A percentile compares a stretch with the other conserved stretches of the same genome.
These are phyloP conservation scores for Myiotriccus ornatus DNA, from an alignment of 2,797 vertebrate genomes.

Conservation along the genomic window DNA sequence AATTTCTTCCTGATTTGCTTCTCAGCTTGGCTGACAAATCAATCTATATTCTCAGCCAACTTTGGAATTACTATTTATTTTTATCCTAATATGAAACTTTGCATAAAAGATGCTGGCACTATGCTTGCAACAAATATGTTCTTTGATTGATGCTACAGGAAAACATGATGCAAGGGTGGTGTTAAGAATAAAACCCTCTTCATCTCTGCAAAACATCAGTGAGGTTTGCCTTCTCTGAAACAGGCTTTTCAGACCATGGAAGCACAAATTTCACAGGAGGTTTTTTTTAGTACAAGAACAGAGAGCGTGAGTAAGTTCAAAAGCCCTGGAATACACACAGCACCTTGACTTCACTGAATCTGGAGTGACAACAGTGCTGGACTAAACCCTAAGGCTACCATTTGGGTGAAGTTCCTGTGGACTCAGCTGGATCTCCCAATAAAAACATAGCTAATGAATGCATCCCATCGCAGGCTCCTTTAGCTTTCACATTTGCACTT, in stretches of 20 bases:
- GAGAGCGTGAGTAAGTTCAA: background rate
- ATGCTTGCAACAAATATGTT: background rate
- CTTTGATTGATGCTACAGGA: background rate
- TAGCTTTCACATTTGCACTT: background rate
- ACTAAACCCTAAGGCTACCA: background rate
- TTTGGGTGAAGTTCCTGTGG: background rate
- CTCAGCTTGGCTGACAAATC: background rate
- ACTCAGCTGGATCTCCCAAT: background rate
- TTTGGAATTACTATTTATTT: constrained; percentile 27
- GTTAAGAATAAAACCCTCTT: background rate
- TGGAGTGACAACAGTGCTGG: background rate
- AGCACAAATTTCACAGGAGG: background rate
- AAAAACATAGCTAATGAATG: background rate
- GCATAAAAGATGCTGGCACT: background rate
- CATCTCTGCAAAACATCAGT: background rate
- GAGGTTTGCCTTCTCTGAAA: background rate
- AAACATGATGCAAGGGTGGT: background rate
- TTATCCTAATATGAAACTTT: background rate
- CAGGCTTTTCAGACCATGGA: background rate
- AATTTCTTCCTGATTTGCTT: background rate
- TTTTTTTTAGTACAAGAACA: background rate
- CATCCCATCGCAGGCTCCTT: background rate
- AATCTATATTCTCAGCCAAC: background rate
- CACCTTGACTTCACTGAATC: background rate
- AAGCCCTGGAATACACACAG: background rate